Evolutionary conservation across 2,797 vertebrate species (phyloP).

Genomic region (Ibycter americanus): DNA sequence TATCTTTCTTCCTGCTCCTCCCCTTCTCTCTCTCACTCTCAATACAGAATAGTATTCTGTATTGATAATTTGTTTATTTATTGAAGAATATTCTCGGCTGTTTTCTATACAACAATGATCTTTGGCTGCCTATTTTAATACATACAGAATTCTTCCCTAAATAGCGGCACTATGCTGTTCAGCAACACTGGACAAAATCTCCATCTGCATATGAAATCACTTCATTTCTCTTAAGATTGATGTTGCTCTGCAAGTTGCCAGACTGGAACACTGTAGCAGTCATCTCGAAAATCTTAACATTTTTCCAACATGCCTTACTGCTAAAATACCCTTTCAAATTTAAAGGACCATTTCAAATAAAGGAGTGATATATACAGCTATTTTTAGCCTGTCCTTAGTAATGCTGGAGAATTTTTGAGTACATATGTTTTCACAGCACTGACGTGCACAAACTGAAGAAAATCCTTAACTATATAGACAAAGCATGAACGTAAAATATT

Average conservation of each 20-base stretch:
- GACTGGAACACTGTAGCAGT: slow-evolving; percentile 35
- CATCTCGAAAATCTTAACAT: slow-evolving; percentile 32
- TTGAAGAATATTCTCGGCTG: neutral
- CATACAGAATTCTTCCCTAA: neutral
- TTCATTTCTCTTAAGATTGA: slow-evolving; percentile 43
- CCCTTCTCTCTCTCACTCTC: too few species aligned
- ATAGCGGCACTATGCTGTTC: neutral
- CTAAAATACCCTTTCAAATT: neutral
- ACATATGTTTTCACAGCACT: neutral
- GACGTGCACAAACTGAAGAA: neutral
- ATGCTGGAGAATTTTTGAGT: neutral
- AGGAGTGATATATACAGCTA: neutral
- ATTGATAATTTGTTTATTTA: slow-evolving; percentile 18
- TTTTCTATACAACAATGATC: slow-evolving; percentile 39
- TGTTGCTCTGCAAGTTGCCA: slow-evolving; percentile 47
- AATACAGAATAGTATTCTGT: neutral
- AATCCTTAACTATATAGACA: neutral
- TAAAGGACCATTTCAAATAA: slow-evolving; percentile 21
- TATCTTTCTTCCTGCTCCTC: accelerated
- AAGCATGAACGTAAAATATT: neutral
- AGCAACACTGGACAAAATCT: slow-evolving; percentile 37
- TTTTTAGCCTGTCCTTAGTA: neutral
- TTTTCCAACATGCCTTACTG: neutral
- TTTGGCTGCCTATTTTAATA: slow-evolving; percentile 21
- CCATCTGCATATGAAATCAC: slow-evolving; percentile 36